Evolutionary conservation across 2,113 vertebrate genomes (phyloP), one percentile per base, ranked within the genome.

Genomic region (Argyrosomus japonicus): DNA sequence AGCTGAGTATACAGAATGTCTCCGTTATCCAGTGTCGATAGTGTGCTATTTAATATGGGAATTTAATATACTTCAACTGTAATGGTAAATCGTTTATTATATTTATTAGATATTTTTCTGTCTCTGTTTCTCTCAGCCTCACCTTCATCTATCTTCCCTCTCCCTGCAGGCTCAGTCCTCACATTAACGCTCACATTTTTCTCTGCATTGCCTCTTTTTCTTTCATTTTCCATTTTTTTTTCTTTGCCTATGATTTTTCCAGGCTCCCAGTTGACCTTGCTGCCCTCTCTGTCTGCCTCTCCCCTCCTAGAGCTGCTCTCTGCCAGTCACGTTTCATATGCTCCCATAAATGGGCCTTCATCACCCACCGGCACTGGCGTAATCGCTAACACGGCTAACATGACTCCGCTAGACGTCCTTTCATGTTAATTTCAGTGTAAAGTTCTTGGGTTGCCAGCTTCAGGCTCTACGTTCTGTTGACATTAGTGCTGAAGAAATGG

Each of bases 281-380:
- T 65, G 29, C 47, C 63, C 72, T 4, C 2, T 69, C n/a, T 36
- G 47, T 75, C 54, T 61, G 19, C 67, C 50, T 60, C 62, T 58
- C 25, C 25, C 25, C 29, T 70, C 87, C 43, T 12, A 53, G 21
- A 68, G 32, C 6, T 40, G 56, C 65, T 83, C 86, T 76, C 62
- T 78, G 69, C 68, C 71, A 70, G 87, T 81, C 80, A 86, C 57
- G 21, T 87, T 86, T 80, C 81, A 82, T 79, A 70, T 81, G 85
- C 58, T 90, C 25, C 80, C 81, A 78, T 84, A 84, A 85, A 83
- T 50, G 71, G 75, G 18, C 64, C 75, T 77, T 68, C 68, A 40
- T 71, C 71, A 68, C 71, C 68, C 79, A 61, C 74, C 17, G 80
- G 82, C 84, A 54, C 18, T 47, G 15, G 72, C 10, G 13, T 72